Base-by-base conservation (phyloP, 2,888 invertebrate genomes). In the Dexiosoma caninum region DNA sequence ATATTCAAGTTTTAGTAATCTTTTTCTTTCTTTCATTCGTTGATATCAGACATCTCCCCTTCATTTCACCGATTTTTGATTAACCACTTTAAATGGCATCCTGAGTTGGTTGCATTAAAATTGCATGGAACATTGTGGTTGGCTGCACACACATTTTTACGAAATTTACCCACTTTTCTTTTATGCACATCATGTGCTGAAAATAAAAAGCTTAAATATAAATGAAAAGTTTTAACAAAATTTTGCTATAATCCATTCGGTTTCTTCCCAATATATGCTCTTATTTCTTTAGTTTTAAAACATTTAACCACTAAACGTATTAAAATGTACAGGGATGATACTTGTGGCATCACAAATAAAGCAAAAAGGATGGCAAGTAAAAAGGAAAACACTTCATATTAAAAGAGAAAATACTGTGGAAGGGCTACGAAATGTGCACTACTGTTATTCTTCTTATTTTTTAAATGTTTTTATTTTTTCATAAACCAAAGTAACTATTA, bases 231-330 rank as follows among this genome's bases (percentile, higher is more conserved):
- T 37, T 44, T 6, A 21, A 35, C 14, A 35, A 53, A 16, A 53
- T 51, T 40, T 51, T 23, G 49, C 44, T 46, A 32, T 23, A 35
- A 49, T 2, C 10, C 23, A 49, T 49, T 64, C 51, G 16, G 2
- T 64, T 64, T n/a, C 12, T 37, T 42, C 21, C 9, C 30, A 53
- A 30, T 27, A 5, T 27, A 37, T 42, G 32, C 9, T 53, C 57
- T 46, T 27, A 60, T 35, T 53, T 74, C 2, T 44, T 32, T 10
- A 32, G 44, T 27, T 66, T 44, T 57, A 42, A 40, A 57, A 71
- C 71, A 60, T 76, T 53, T 60, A 59, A 66, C 66, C 76, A 76
- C 75, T 64, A 77, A 72, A 67, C 77, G 55, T 69, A 74, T 72
- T 77, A 77, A 69, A 72, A 46, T 70, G 12, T 64, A 21, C 69